Evolutionary conservation across 2,888 invertebrate species (phyloP).

Genomic region (Monochamus alternatus): DNA sequence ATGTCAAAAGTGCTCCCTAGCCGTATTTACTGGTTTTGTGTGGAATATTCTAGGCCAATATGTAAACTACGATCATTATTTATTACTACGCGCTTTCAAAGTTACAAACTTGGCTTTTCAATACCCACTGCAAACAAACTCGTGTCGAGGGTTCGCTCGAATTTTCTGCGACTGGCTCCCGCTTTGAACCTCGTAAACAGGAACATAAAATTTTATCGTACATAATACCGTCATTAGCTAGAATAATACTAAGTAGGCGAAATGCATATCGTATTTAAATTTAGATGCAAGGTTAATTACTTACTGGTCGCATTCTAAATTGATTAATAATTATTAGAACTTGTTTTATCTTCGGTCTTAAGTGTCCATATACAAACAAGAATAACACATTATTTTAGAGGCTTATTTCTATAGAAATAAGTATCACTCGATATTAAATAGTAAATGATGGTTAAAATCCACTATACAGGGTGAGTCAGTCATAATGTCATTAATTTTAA

Average conservation of each 20-base stretch:
- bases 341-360: too few relatives aligned
- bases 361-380: too few relatives aligned
- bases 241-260: conserved; percentile 7
- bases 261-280: conserved; percentile 3
- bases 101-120: conserved; percentile 22
- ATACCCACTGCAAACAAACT: neutral
- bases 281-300: neutral
- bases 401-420: too few relatives aligned
- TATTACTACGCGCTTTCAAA: conserved; percentile 12
- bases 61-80: conserved; percentile 18
- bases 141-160: conserved; percentile 1
- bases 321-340: too few relatives aligned
- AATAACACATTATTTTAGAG: too few relatives aligned
- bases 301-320: neutral
- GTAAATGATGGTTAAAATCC: too few relatives aligned
- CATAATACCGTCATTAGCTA: conserved; percentile 22
- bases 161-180: conserved; percentile 8
- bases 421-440: too few relatives aligned
- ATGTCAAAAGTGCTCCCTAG: conserved; percentile 25
- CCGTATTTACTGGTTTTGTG: conserved; percentile 10
- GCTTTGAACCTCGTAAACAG: conserved; percentile 22
- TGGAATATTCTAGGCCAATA: neutral
- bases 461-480: too few relatives aligned
- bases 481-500: too few relatives aligned
- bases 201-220: conserved; percentile 22